Base-by-base conservation (phyloP, 2,888 invertebrate species). In the Trachelus troglodyta region DNA sequence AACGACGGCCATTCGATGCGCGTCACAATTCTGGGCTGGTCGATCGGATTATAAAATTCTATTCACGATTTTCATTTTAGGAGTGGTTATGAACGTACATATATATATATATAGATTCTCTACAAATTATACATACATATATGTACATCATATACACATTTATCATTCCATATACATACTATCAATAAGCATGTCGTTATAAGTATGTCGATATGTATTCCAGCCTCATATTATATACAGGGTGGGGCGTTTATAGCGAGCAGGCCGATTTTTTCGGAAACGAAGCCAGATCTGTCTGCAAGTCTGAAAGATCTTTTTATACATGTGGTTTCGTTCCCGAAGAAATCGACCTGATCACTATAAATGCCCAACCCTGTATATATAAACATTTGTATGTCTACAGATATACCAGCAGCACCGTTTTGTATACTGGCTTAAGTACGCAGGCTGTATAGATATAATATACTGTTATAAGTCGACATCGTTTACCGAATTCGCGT, bases 401-500 rank as follows among this genome's bases (percentile, higher is more conserved):
- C 23, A 56, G 9, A 56, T 23, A 56, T 56, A 56, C 23, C 56
- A 23, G 56, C 23, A 56, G 2, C 56, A 9, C 23, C 23, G 23
- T 56, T 56, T 56, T 56, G 1, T 56, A 23, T 23, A 56, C 23
- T 56, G 9, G 9, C 15, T 6, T 40, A 40, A 15, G 1, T 56
- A 56, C 56, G 9, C 9, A 23, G 9, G 23, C 15, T 40, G 40
- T 56, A 56, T 23, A 56, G 9, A 30, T 9, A 12, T 31, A 15
- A 23, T 11, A 71, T 34, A 71, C 71, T 71, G 71, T 71, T 74
- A 74, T 30, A 74, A 35, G 34, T 74, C 35, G 74, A 35, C 74
- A 74, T 37, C 34, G 35, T 74, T 74, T 74, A 15, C 74, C n/a
- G 35, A 74, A 74, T 74, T 74, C 34, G 74, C 74, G 35, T 35